Percentiles rank a stretch among this genome's conserved stretches.
Evolutionary conservation across 2,888 invertebrate species (phyloP).

Genomic region (Seladonia tumulorum): DNA sequence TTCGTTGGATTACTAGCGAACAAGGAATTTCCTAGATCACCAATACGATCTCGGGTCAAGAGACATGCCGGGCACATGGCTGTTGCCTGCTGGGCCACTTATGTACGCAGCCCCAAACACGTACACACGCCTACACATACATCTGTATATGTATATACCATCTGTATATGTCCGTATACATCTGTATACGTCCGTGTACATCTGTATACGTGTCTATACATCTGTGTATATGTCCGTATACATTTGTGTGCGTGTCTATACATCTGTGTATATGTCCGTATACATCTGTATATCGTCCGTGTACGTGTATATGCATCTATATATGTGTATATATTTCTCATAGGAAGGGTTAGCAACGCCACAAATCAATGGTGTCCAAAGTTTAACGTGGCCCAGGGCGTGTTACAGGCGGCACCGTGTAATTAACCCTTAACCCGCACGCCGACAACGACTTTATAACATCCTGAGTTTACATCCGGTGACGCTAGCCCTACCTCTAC

Average conservation of each 20-base stretch:
- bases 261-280: not conserved
- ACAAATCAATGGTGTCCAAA: conserved; percentile 81
- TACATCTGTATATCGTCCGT: not conserved
- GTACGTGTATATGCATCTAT: not conserved
- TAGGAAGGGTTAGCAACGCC: conserved; percentile 64
- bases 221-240: not conserved
- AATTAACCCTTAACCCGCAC: conserved; percentile 77
- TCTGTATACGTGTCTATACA: not conserved
- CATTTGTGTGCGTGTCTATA: conserved; percentile 2
- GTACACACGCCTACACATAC: not conserved
- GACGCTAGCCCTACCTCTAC: conserved; percentile 31
- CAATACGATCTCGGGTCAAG: conserved; percentile 63
- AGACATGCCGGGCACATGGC: conserved; percentile 4
- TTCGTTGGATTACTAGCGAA: conserved; percentile 72
- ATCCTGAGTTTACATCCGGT: conserved; percentile 70
- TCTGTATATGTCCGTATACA: not conserved
- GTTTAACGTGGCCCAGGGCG: conserved; percentile 76
- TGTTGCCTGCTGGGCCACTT: not conserved
- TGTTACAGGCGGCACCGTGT: conserved; percentile 76
- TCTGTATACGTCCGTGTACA: not conserved
- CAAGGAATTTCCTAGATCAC: conserved; percentile 75
- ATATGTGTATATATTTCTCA: conserved; percentile 56
- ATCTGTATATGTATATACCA: not conserved
- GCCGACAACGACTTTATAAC: conserved; percentile 76
- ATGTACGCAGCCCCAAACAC: not conserved